Conservation (phyloP, 2,888 invertebrate genomes). For the Chironomus tentans region DNA sequence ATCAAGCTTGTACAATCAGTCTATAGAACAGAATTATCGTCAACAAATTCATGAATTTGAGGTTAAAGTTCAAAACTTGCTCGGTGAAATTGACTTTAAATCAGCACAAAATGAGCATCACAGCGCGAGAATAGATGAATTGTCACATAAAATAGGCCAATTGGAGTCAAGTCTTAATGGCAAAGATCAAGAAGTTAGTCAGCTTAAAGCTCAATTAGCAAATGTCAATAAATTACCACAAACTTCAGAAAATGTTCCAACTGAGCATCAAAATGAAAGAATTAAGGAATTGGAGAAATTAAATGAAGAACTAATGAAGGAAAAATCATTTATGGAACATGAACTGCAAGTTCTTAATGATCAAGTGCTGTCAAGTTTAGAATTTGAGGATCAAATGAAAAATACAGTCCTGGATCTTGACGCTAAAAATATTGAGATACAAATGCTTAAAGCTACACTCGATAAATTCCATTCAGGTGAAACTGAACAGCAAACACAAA, state of each 20-base stretch:
- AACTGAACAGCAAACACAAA: background rate
- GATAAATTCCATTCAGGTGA: background rate
- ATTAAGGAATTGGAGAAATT: slow-evolving; percentile 32
- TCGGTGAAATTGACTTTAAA: slow-evolving; percentile 33
- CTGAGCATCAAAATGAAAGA: background rate
- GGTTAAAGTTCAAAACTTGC: slow-evolving; percentile 35
- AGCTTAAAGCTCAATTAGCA: background rate
- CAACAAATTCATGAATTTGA: slow-evolving; percentile 28
- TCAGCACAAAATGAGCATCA: slow-evolving; percentile 33
- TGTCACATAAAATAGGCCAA: background rate
- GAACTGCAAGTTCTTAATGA: slow-evolving; percentile 40
- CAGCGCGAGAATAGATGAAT: slow-evolving; percentile 35
- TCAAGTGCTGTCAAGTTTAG: slow-evolving; percentile 37
- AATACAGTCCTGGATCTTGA: slow-evolving; percentile 37
- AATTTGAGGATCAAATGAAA: slow-evolving; percentile 39
- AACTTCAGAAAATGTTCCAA: too few species aligned
- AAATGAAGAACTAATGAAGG: slow-evolving; percentile 33
- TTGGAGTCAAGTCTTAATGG: slow-evolving; percentile 32
- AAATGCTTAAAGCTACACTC: slow-evolving; percentile 28
- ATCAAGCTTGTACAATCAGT: slow-evolving; percentile 25
- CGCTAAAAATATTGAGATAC: slow-evolving; percentile 40
- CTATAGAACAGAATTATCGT: slow-evolving; percentile 25
- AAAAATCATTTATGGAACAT: slow-evolving; percentile 39
- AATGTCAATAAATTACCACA: background rate
- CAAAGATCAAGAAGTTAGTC: slow-evolving; percentile 41